Evolutionary conservation across 2,888 invertebrate species (phyloP).

Genomic region (Tupiocoris notatus): DNA sequence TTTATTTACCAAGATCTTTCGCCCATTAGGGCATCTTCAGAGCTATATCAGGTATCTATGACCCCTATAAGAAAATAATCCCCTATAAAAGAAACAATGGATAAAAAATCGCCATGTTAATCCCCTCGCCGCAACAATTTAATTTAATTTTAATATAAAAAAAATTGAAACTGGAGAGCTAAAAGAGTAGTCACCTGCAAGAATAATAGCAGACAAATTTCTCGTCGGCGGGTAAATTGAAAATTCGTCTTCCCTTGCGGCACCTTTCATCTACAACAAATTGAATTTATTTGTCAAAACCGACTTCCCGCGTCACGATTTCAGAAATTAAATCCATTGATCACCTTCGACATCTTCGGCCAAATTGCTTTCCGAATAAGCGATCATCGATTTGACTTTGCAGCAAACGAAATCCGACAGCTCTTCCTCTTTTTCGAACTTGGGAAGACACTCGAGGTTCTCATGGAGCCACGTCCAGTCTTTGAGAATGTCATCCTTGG

Average conservation of each 20-base stretch:
- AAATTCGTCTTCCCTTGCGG: slow-evolving; percentile 82
- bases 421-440: slow-evolving; percentile 92
- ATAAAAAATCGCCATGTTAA: no score
- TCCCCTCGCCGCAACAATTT: no score
- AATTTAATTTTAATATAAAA: no score
- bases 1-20: no score
- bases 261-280: slow-evolving; percentile 30
- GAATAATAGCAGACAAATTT: slow-evolving; percentile 79
- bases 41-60: no score
- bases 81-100: no score
- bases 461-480: slow-evolving; percentile 94
- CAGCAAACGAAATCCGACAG: slow-evolving; percentile 92
- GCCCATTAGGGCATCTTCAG: no score
- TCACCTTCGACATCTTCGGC: slow-evolving; percentile 19
- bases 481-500: slow-evolving; percentile 78
- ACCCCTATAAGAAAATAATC: no score
- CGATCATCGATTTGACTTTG: slow-evolving; percentile 93
- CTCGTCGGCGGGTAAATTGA: slow-evolving; percentile 89
- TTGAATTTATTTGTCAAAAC: not conserved
- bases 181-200: slow-evolving; percentile 14
- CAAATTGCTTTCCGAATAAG: slow-evolving; percentile 59
- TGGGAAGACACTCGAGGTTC: slow-evolving; percentile 82
- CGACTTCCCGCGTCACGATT: no score
- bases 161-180: not conserved
- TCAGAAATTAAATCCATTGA: not conserved